Evolutionary conservation across 1,140 invertebrate genomes (phyloP).

Genomic region (Acromyrmex heyeri): DNA sequence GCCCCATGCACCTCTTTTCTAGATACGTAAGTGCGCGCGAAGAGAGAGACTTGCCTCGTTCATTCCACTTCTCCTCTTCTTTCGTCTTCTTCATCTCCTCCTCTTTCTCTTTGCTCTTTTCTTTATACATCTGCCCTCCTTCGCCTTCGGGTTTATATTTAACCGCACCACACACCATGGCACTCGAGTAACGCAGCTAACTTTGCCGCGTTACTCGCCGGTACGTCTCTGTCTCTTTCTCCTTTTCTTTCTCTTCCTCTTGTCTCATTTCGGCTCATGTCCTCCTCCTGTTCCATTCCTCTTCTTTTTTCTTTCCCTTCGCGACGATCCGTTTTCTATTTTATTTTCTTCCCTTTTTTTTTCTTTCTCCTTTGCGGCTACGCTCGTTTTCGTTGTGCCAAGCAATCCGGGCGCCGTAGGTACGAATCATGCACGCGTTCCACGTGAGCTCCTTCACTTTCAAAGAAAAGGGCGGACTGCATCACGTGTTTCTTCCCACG

Average conservation of each 20-base stretch:
- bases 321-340: conserved; percentile 5
- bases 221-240: conserved; percentile 27
- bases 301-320: neutral
- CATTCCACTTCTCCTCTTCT: conserved; percentile 67
- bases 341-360: conserved; percentile 14
- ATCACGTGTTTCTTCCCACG: neutral
- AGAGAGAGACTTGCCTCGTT: conserved; percentile 69
- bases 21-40: conserved; percentile 2
- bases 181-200: conserved; percentile 65
- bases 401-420: neutral
- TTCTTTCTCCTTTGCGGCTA: neutral
- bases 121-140: conserved; percentile 54
- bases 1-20: conserved; percentile 56
- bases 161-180: conserved; percentile 76
- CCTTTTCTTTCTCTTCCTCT: conserved; percentile 14
- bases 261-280: neutral
- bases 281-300: neutral
- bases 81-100: conserved; percentile 15
- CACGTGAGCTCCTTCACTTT: conserved; percentile 17
- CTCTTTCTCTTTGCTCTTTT: conserved; percentile 9
- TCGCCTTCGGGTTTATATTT: conserved; percentile 76
- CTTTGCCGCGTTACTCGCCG: conserved; percentile 71
- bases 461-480: conserved; percentile 12
- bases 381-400: conserved; percentile 37
- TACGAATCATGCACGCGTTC: conserved; percentile 5